Evolutionary conservation across 2,888 invertebrate species (phyloP).

Genomic region (Melangyna quadrimaculata): DNA sequence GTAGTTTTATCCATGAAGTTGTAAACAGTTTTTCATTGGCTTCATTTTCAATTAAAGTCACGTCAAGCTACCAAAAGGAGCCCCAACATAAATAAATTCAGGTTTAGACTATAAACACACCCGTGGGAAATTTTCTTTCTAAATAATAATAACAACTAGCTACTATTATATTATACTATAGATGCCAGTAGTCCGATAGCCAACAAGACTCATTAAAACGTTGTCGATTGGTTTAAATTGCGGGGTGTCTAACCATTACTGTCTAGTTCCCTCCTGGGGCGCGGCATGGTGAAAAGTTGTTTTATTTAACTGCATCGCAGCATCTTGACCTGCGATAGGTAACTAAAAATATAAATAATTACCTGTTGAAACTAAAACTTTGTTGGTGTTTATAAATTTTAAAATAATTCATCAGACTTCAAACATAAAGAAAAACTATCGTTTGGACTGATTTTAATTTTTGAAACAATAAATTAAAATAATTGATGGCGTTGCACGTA

Average conservation of each 20-base stretch:
- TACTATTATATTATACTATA: background rate
- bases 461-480: too few relatives aligned
- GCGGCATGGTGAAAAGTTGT: background rate
- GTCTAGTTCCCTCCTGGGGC: background rate
- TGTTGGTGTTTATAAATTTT: too few relatives aligned
- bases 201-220: background rate
- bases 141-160: background rate
- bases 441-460: too few relatives aligned
- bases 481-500: too few relatives aligned
- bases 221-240: background rate
- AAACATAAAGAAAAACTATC: too few relatives aligned
- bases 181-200: background rate
- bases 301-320: background rate
- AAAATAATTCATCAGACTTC: too few relatives aligned
- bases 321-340: background rate
- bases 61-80: background rate
- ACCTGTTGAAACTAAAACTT: too few relatives aligned
- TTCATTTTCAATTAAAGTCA: background rate
- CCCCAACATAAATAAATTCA: background rate
- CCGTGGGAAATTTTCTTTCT: conserved; percentile 1
- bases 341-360: background rate
- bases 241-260: background rate
- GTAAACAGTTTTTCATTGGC: background rate
- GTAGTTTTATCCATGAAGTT: background rate
- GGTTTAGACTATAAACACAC: conserved; percentile 1